Conservation (phyloP, 2,888 invertebrate genomes). For the Lamellibrachia satsuma region DNA sequence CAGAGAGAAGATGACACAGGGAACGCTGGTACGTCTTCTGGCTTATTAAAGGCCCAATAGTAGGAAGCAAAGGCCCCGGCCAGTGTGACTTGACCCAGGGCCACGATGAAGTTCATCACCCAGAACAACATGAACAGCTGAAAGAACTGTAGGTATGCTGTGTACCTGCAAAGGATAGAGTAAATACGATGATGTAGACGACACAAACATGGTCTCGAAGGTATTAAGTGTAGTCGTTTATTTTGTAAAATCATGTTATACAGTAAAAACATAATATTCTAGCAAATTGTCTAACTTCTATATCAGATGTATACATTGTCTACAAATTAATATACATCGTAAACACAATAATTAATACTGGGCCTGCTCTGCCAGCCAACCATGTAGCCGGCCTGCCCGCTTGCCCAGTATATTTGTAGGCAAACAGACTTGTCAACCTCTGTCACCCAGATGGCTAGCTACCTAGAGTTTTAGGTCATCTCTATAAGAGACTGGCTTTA, state of each 20-base stretch:
- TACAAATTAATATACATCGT: too few species aligned
- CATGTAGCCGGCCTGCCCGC: too few species aligned
- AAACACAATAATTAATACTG: too few species aligned
- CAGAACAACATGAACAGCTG: slow-evolving; percentile 74
- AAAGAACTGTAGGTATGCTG: slow-evolving; percentile 55
- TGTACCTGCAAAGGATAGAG: slow-evolving; percentile 36
- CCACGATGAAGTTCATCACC: slow-evolving; percentile 88
- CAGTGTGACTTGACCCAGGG: slow-evolving; percentile 86
- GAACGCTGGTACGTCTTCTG: slow-evolving; percentile 82
- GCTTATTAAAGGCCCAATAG: slow-evolving; percentile 88
- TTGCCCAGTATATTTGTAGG: too few species aligned
- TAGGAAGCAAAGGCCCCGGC: slow-evolving; percentile 76
- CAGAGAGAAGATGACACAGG: slow-evolving; percentile 79
- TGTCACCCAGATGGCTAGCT: neutral
- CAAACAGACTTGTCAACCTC: too few species aligned
- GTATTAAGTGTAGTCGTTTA: too few species aligned
- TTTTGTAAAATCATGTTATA: neutral
- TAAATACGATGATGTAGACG: neutral
- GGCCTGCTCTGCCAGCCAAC: too few species aligned
- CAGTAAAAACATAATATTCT: neutral
- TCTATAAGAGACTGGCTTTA: neutral
- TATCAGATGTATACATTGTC: too few species aligned
- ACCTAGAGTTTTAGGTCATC: neutral
- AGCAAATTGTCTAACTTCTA: neutral
- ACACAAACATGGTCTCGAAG: neutral